A percentile compares a stretch with the other conserved stretches of the same genome.
These are phyloP conservation scores for Epinephelus malabaricus DNA, from an alignment of 2,797 vertebrate species.

Conservation along the genomic window DNA sequence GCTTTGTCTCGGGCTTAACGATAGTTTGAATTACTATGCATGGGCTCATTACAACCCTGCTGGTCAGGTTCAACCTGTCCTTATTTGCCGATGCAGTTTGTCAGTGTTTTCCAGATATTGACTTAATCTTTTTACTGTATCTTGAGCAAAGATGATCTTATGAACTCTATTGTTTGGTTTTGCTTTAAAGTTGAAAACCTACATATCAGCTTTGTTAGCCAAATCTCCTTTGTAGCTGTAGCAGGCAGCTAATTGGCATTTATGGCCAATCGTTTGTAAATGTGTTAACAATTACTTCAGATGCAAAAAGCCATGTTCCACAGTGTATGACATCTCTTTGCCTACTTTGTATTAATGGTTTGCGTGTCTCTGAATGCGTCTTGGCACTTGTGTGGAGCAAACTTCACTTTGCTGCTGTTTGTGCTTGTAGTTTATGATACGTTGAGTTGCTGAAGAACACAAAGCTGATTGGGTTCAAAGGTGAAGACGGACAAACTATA, in stretches of 20 bases:
- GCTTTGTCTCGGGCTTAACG: background rate
- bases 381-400: background rate
- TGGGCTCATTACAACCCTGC: background rate
- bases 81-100: background rate
- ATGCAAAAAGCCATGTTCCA: background rate
- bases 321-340: background rate
- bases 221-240: background rate
- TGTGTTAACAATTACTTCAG: background rate
- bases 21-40: too few species aligned
- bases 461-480: background rate
- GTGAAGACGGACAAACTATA: slow-evolving; percentile 1
- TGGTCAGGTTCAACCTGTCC: slow-evolving; percentile 1
- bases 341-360: background rate
- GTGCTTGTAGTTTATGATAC: background rate
- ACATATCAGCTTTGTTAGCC: background rate
- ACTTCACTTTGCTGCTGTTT: background rate
- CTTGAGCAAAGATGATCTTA: background rate
- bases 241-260: background rate
- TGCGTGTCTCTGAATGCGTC: background rate
- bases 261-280: background rate
- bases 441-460: background rate
- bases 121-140: background rate
- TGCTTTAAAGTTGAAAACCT: background rate
- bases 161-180: background rate
- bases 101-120: background rate